Evolutionary conservation across 1,140 invertebrate genomes (phyloP), one percentile per base, ranked within the genome.

Genomic region (Drosophila ironensis): DNA sequence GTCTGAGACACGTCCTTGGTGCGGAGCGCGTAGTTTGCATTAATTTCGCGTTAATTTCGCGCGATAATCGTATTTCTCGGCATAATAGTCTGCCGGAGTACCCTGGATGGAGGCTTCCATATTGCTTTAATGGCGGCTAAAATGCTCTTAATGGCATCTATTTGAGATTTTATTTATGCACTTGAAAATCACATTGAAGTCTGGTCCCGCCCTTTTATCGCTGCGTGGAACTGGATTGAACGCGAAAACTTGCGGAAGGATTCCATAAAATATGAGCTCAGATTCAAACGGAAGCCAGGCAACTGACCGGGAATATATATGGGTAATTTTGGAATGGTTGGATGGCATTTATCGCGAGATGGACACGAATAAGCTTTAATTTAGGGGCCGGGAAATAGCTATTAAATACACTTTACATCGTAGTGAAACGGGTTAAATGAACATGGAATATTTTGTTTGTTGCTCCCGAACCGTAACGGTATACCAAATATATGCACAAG

Each of bases 111-210:
- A 50, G 47, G 41, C 40, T 72, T 60, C 80, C 80, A 86, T 86
- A 86, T 86, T 86, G 80, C 77, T 86, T 86, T 80, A 86, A 86
- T 75, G 80, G 66, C 53, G 75, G 81, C 77, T 86, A 86, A 70
- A 70, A 86, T 60, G 60, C 45, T 63, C 74, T 80, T 86, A 86
- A 86, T 80, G 80, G 80, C 81, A 56, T 86, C 80, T 86, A 86
- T 86, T 86, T 74, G 61, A 86, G 74, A 87, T 86, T 86, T 86
- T 75, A 86, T 86, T 86, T 86, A 86, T 86, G 57, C 74, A 86
- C 80, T 86, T 84, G 66, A 80, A 84, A 80, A 75, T 75, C 74
- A 64, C 80, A 86, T 75, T 78, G 40, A 52, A 56, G 56, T 38
- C 22, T 27, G 11, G 33, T 22, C 20, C 30, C 11, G 16, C 12